These are phyloP conservation scores for Heliocidaris tuberculata DNA, from an alignment of 35 echinoderm and acorn worm species.

Conservation along the genomic window DNA sequence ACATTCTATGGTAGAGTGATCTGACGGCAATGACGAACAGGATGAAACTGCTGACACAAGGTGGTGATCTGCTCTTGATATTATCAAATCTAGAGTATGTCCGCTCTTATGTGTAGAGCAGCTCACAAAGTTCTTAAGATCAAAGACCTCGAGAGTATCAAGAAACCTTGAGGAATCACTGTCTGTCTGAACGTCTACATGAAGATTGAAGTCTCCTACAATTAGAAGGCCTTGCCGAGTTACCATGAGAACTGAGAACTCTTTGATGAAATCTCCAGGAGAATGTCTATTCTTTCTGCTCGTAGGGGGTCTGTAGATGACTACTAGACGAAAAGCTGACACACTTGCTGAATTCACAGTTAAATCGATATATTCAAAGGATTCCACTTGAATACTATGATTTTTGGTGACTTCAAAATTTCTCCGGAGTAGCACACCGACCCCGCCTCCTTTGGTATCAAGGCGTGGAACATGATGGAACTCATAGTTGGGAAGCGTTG, in stretches of 20 bases:
- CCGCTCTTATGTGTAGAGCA: not conserved
- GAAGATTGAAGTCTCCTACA: slow-evolving; percentile 35
- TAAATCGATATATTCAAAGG: slow-evolving; percentile 52
- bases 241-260: not conserved
- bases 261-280: not conserved
- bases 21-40: not conserved
- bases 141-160: not conserved
- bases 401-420: slow-evolving; percentile 29
- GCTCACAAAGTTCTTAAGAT: not conserved
- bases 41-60: not conserved
- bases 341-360: not conserved
- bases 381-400: not conserved
- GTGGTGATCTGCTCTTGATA: not conserved
- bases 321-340: not conserved
- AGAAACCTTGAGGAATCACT: not conserved
- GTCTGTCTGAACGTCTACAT: slow-evolving; percentile 11
- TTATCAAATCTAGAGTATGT: slow-evolving; percentile 14
- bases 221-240: not conserved
- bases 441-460: slow-evolving; percentile 50
- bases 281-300: not conserved
- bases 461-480: slow-evolving; percentile 49
- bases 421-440: slow-evolving; percentile 35
- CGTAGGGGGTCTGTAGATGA: not conserved
- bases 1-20: slow-evolving; percentile 11
- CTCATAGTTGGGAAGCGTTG: slow-evolving; percentile 49